These are phyloP conservation scores for Xyrauchen texanus DNA, from an alignment of 2,113 vertebrate species.

Conservation along the genomic window DNA sequence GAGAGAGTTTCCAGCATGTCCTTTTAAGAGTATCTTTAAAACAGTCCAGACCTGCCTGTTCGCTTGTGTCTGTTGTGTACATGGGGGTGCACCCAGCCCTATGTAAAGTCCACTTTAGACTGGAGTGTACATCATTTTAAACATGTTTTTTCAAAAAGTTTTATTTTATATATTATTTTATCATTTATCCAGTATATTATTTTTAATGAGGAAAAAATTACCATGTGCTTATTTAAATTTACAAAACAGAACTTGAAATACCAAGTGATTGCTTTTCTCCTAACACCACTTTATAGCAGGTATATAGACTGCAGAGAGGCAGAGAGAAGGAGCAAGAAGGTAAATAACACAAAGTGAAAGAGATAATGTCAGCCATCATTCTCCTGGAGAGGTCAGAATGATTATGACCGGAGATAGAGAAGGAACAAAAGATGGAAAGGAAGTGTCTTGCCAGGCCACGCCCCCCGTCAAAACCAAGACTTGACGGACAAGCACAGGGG, in stretches of 20 bases:
- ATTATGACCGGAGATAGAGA: slow-evolving; percentile 19
- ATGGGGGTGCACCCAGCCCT: too few species aligned
- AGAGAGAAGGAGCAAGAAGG: slow-evolving; percentile 28
- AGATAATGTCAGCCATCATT: slow-evolving; percentile 5
- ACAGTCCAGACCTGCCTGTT: slow-evolving; percentile 44
- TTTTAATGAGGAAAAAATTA: too few species aligned
- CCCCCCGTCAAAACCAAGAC: slow-evolving; percentile 27
- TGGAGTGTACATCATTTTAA: too few species aligned
- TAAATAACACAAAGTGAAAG: slow-evolving; percentile 29
- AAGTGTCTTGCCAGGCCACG: slow-evolving; percentile 22
- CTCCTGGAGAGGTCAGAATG: slow-evolving; percentile 41
- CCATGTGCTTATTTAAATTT: too few species aligned
- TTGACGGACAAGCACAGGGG: slow-evolving; percentile 26
- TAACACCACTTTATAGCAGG: too few species aligned
- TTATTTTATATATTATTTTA: too few species aligned
- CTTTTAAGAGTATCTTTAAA: slow-evolving; percentile 53
- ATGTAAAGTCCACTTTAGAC: too few species aligned
- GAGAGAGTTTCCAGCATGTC: slow-evolving; percentile 44
- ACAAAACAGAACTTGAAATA: neutral
- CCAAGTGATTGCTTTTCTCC: neutral
- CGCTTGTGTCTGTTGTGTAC: neutral
- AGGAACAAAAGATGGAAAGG: slow-evolving; percentile 31
- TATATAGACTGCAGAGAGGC: neutral
- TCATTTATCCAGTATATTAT: too few species aligned
- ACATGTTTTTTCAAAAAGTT: too few species aligned